Evolutionary conservation across 2,888 invertebrate species (phyloP), one percentile per base, ranked within the genome.

Genomic region (Apantesis nais): DNA sequence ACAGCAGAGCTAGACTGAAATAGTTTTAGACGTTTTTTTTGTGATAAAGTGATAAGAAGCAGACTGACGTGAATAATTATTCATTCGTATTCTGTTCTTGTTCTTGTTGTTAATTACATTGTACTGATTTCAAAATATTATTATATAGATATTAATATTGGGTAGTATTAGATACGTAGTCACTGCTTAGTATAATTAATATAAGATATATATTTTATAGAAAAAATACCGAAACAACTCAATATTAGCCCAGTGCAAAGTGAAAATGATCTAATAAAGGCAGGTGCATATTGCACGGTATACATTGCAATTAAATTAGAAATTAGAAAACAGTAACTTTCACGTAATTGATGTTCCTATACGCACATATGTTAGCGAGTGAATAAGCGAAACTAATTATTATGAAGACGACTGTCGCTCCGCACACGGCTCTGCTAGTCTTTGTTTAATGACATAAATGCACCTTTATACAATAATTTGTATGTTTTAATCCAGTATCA

Each of bases 341-440:
- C 92, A 86, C 87, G 86, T 89, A 89, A 91, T 88, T 86, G 90
- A 87, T 84, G 88, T 86, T 77, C 74, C 85, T 83, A 81, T 86
- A 85, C 81, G 78, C 83, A 77, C 78, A 39, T 64, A 63, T 22
- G 55, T 60, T 77, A 74, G 82, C 77, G 81, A 84, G 85, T 84
- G 85, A 85, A 89, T 87, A 85, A 84, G 86, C 89, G 88, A 86
- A 84, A 89, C 90, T 92, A 91, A 93, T 92, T 91, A 93, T 91
- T 91, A 90, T 85, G 73, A 84, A 74, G 44, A 77, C 76, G 68
- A 76, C 76, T 66, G 82, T n/a, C n/a, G n/a, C n/a, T n/a, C 80
- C 80, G 83, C 83, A 83, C 83, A 70, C 70, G 76, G 78, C 76
- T 78, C 81, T 73, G 79, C 76, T 64, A 79, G 29, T 52, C 73